phyloP scores from a whole-genome alignment of 2,888 invertebrate genomes.

The Acleris literana region DNA sequence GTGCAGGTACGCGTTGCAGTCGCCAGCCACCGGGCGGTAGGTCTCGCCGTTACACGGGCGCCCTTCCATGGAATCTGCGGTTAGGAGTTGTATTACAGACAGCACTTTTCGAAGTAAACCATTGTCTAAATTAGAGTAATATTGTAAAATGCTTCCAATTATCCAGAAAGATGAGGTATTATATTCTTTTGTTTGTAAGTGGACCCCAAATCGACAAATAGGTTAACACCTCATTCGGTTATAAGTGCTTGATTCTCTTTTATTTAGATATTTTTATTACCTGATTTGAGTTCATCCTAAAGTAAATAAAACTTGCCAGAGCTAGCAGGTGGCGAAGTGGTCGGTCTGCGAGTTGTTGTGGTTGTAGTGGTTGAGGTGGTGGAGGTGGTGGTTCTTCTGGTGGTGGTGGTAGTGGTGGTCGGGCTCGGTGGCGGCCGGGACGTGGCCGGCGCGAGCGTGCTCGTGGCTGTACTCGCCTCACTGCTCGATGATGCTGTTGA shows the following conservation, averaged over 20 bases:
- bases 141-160: background rate
- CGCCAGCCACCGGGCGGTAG: constrained; percentile 83
- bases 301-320: constrained; percentile 32
- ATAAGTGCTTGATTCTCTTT: too few species aligned
- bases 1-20: constrained; percentile 90
- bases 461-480: constrained; percentile 64
- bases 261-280: too few species aligned
- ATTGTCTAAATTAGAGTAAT: background rate
- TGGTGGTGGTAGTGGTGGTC: constrained; percentile 40
- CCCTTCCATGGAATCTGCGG: constrained; percentile 50
- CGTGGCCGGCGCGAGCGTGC: constrained; percentile 70
- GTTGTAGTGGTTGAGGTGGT: constrained; percentile 44
- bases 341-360: constrained; percentile 50
- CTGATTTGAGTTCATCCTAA: background rate
- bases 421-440: constrained; percentile 69
- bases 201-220: too few species aligned
- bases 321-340: constrained; percentile 48
- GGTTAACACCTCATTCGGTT: too few species aligned
- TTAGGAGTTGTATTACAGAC: too few species aligned
- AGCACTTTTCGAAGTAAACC: too few species aligned
- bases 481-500: constrained; percentile 49
- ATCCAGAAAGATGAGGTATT: too few species aligned
- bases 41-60: constrained; percentile 61
- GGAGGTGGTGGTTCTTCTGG: constrained; percentile 41
- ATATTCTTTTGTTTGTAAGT: too few species aligned